Evolutionary conservation across 2,113 vertebrate genomes (phyloP).

Genomic region (Mesocricetus auratus): DNA sequence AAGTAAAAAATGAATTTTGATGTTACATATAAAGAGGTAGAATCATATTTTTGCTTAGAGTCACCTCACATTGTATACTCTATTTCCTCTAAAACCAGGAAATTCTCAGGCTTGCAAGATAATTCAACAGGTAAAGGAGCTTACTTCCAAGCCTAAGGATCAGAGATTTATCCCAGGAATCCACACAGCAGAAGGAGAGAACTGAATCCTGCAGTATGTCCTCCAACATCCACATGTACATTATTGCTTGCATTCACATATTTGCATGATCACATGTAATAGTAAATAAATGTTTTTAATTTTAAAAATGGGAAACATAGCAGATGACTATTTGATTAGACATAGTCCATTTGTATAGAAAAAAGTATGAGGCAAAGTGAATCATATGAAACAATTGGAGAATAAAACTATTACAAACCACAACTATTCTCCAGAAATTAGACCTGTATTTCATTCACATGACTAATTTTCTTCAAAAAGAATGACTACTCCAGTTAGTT

Average conservation of each 20-base stretch:
- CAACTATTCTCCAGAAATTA: constrained; percentile 13
- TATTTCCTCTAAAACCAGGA: background rate
- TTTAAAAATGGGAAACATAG: background rate
- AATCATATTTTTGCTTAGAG: constrained; percentile 18
- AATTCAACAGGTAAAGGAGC: background rate
- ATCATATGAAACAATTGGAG: background rate
- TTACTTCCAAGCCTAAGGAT: background rate
- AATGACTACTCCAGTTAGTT: constrained; percentile 9
- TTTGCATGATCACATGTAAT: background rate
- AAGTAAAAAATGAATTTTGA: too few relatives aligned
- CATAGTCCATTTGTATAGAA: background rate
- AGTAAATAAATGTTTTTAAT: background rate
- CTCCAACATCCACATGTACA: background rate
- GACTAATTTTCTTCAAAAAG: constrained; percentile 30
- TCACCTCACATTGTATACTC: background rate
- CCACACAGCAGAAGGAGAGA: too few relatives aligned
- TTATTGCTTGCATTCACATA: background rate
- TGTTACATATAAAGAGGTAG: background rate
- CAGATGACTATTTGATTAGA: background rate
- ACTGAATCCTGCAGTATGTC: background rate
- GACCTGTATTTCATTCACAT: background rate
- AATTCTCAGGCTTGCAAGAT: background rate
- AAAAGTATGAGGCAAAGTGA: background rate
- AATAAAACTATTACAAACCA: background rate
- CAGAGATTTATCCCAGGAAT: background rate